These are phyloP conservation scores for Biston stratarius DNA, from an alignment of 2,888 invertebrate species.

Conservation along the genomic window DNA sequence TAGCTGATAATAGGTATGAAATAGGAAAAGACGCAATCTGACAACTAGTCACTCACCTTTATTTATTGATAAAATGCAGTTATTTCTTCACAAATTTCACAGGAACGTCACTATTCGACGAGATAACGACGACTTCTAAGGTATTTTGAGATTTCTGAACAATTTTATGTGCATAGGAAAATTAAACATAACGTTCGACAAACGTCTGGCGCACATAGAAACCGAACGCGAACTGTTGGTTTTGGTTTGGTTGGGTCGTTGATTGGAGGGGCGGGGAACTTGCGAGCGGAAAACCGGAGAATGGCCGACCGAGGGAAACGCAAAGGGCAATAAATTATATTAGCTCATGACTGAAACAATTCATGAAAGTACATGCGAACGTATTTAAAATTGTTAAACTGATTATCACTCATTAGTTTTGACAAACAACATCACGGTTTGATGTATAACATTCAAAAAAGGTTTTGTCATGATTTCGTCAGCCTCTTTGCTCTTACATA, in stretches of 20 bases:
- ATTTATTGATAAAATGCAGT: constrained; percentile 74
- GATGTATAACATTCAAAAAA: not conserved
- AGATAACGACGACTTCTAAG: constrained; percentile 72
- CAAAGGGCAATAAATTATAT: constrained; percentile 63
- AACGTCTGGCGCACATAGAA: constrained; percentile 83
- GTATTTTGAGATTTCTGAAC: constrained; percentile 83
- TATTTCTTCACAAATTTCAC: constrained; percentile 78
- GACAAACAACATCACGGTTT: not conserved
- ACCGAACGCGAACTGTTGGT: constrained; percentile 87
- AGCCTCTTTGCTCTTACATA: constrained; percentile 3
- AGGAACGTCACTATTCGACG: constrained; percentile 75
- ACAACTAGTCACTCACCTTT: constrained; percentile 82
- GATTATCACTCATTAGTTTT: constrained; percentile 8
- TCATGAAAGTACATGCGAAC: not conserved
- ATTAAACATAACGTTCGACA: constrained; percentile 80
- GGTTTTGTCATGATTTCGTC: constrained; percentile 26
- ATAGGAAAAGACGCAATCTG: constrained; percentile 83
- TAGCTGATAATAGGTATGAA: constrained; percentile 66
- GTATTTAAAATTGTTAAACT: constrained; percentile 12
- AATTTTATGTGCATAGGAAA: constrained; percentile 84
- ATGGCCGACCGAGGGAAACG: constrained; percentile 74
- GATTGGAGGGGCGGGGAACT: constrained; percentile 55
- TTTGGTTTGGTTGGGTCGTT: constrained; percentile 73
- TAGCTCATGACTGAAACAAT: constrained; percentile 44
- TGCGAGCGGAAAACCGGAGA: constrained; percentile 80